Conservation (phyloP, 2,888 invertebrate genomes). For the Protodeltote pygarga region DNA sequence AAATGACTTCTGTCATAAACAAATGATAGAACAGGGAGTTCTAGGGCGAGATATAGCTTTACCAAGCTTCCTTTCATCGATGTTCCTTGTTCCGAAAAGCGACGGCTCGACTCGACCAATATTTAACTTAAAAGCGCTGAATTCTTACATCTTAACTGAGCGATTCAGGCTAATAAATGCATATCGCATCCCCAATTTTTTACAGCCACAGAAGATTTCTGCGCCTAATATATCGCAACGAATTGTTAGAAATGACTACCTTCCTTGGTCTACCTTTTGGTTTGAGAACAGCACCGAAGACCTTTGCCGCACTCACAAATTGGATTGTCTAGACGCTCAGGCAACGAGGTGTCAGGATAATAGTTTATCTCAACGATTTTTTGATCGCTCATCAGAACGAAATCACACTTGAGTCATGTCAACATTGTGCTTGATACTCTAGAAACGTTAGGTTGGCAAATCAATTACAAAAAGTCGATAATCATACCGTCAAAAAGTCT, state of each 20-base stretch:
- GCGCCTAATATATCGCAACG: slow-evolving; percentile 29
- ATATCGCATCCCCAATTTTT: too few relatives aligned
- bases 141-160: neutral
- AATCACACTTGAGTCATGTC: neutral
- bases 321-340: neutral
- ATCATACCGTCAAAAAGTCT: neutral
- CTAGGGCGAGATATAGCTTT: neutral
- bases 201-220: slow-evolving; percentile 24
- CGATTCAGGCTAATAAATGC: neutral
- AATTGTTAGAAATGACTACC: slow-evolving; percentile 41
- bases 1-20: neutral
- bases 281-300: slow-evolving; percentile 44
- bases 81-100: neutral
- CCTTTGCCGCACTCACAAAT: slow-evolving; percentile 10
- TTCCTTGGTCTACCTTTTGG: slow-evolving; percentile 53
- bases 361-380: slow-evolving; percentile 7
- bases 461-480: neutral
- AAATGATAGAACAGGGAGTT: neutral
- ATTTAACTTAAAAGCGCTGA: neutral
- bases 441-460: neutral
- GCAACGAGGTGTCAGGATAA: neutral
- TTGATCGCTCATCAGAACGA: slow-evolving; percentile 1
- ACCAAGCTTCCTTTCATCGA: neutral
- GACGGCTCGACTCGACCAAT: neutral
- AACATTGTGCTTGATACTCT: neutral